These are phyloP conservation scores for Phylloscopus whistleri DNA, from an alignment of 2,113 vertebrate genomes.

Conservation along the genomic window DNA sequence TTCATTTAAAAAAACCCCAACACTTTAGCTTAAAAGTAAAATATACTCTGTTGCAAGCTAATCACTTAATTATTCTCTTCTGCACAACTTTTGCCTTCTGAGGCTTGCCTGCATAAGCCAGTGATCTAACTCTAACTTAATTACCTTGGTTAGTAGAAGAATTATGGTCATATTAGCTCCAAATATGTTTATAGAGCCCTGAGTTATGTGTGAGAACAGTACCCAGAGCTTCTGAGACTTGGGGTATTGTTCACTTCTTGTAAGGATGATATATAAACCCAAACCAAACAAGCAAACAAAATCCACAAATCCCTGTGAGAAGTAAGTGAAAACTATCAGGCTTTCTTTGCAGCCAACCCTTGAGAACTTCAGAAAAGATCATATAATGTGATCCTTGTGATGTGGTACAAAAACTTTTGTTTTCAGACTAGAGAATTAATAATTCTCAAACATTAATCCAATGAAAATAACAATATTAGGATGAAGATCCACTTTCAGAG, in stretches of 20 bases:
- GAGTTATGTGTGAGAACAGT: neutral
- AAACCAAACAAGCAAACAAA: neutral
- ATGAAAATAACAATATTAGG: neutral
- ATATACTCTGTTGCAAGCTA: neutral
- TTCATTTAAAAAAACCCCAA: neutral
- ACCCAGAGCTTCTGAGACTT: neutral
- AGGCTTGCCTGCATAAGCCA: conserved; percentile 1
- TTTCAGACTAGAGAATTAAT: neutral
- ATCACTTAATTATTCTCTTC: neutral
- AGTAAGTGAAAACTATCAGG: neutral
- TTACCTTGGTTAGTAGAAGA: neutral
- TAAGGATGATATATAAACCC: neutral
- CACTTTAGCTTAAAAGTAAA: neutral
- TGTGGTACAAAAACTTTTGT: neutral
- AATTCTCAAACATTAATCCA: neutral
- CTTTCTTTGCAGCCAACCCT: neutral
- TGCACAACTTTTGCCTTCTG: conserved; percentile 7
- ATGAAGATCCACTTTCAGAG: neutral
- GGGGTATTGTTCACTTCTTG: neutral
- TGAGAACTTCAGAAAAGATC: neutral
- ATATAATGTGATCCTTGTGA: neutral
- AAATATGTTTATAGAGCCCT: neutral
- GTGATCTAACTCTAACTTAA: neutral
- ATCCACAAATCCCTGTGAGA: neutral
- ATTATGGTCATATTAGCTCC: neutral